Evolutionary conservation across 2,113 vertebrate genomes (phyloP), one percentile per base, ranked within the genome.

Genomic region (Mirounga angustirostris): DNA sequence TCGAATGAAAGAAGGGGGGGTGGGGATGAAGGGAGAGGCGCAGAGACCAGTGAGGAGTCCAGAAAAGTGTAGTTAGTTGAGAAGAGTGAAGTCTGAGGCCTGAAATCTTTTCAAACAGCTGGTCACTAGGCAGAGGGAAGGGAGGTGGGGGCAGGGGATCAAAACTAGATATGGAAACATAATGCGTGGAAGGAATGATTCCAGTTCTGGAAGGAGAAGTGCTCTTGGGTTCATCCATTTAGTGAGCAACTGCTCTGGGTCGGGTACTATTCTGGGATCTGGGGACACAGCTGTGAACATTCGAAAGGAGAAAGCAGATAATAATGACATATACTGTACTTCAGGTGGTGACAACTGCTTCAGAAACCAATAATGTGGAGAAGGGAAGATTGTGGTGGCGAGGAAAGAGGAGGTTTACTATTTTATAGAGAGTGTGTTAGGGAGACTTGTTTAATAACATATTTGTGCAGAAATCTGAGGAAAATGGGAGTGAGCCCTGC

Each of bases 1-100:
- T 95, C 30, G n/a, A 92, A 86, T 61, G 83, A 91, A 98, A 88
- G 67, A 91, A 96, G 69, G 79, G 61, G 56, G 89, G 50, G 69
- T 61, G 79, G 19, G 89, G 56, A 67, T 93, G 54, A 78, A 65
- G 67, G 56, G 40, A 40, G 69, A n/a, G 50, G 24, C 16, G n/a
- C 22, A 8, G 59, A 95, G 65, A 54, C 22, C 46, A 52, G 40
- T 63, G 36, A 79, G 80, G 40, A 40, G 33, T 59, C n/a, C 43
- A 93, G 86, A n/a, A 84, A 91, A 94, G 61, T 83, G 40, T 88
- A 33, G 43, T 84, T 90, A 91, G 73, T 65, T 89, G 76, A 91
- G 36, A 61, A 40, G 82, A 96, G 46, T 69, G 61, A 86, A 81
- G 14, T 50, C 91, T 83, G 76, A 92, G 76, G 30, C 43, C 76